phyloP scores from a whole-genome alignment of 2,797 vertebrate species.

The Mallotus villosus region DNA sequence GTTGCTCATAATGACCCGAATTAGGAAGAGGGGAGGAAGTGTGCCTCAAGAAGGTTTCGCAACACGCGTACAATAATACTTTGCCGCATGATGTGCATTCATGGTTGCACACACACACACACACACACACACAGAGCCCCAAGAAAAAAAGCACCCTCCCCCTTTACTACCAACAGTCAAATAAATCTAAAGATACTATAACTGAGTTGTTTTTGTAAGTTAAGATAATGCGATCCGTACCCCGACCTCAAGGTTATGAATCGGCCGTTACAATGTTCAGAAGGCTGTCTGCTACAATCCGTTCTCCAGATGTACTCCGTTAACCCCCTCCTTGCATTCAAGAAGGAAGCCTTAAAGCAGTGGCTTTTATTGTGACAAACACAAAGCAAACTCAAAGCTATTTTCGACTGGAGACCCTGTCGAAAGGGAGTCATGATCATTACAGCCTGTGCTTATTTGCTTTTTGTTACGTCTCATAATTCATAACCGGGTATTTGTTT shows the following conservation, averaged over 20 bases:
- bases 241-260: neutral
- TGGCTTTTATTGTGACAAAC: too few relatives aligned
- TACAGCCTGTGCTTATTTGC: too few relatives aligned
- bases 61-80: neutral
- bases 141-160: constrained; percentile 9
- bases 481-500: too few relatives aligned
- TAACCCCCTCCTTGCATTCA: too few relatives aligned
- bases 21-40: neutral
- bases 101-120: constrained; percentile 27
- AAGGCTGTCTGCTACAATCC: neutral
- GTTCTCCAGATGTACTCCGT: too few relatives aligned
- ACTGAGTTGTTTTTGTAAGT: constrained; percentile 1
- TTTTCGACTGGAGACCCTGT: too few relatives aligned
- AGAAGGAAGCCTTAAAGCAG: too few relatives aligned
- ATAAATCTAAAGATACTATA: neutral
- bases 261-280: neutral
- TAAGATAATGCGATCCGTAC: neutral
- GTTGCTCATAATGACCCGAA: too few relatives aligned
- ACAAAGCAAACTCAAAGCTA: too few relatives aligned
- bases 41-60: neutral
- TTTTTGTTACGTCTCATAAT: too few relatives aligned
- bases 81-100: too few relatives aligned
- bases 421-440: too few relatives aligned
- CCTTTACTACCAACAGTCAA: neutral
- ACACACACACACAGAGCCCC: constrained; percentile 40